These are phyloP conservation scores for Actinopyga echinites DNA, from an alignment of 53 echinoderm and acorn worm species.

Conservation along the genomic window DNA sequence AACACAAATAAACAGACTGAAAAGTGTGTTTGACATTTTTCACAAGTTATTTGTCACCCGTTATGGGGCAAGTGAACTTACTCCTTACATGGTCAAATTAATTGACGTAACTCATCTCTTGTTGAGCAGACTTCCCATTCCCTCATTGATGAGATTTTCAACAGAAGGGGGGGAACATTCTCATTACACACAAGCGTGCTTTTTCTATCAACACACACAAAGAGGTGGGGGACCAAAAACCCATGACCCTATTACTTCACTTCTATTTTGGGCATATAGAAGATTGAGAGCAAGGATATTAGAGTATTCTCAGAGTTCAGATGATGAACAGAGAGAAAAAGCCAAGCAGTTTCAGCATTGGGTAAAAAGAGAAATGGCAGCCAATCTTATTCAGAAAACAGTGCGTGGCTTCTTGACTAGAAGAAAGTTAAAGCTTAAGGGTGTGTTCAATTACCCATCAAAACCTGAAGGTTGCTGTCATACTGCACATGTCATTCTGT, in stretches of 20 bases:
- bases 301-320: no score
- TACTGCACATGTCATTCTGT: no score
- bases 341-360: no score
- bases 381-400: no score
- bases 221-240: neutral
- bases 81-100: neutral
- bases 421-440: no score
- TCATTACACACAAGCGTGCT: neutral
- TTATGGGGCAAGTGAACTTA: neutral
- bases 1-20: neutral
- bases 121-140: constrained; percentile 8
- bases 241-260: neutral
- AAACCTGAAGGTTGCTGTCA: no score
- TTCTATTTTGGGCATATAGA: no score
- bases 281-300: no score
- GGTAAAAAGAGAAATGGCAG: no score
- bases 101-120: neutral
- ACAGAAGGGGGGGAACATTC: constrained; percentile 31
- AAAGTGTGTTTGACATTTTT: neutral
- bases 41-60: constrained; percentile 1
- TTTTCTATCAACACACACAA: neutral
- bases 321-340: no score
- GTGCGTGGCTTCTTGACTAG: no score
- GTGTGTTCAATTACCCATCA: no score
- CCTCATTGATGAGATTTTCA: constrained; percentile 17